phyloP scores from a whole-genome alignment of 2,888 invertebrate genomes.

The Rotaria macrura region DNA sequence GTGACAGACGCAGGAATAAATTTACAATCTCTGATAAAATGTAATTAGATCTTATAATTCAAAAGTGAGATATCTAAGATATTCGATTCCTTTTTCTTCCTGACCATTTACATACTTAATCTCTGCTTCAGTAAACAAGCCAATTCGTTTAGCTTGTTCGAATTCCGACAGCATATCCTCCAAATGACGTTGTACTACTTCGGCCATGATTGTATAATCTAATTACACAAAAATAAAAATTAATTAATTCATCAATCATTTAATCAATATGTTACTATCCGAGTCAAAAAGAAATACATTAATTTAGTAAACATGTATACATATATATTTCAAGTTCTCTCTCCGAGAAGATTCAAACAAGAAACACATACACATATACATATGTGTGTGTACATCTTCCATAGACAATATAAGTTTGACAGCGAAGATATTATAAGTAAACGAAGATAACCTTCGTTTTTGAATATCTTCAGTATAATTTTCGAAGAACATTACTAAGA shows the following conservation, averaged over 20 bases:
- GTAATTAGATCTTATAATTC: too few species aligned
- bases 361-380: background rate
- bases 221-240: background rate
- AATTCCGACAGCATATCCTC: conserved; percentile 70
- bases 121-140: conserved; percentile 62
- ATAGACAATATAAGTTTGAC: background rate
- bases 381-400: background rate
- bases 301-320: background rate
- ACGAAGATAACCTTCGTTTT: background rate
- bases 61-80: too few species aligned
- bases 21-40: too few species aligned
- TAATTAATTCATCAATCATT: background rate
- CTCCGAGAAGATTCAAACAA: background rate
- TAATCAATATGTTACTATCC: background rate
- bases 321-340: background rate
- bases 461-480: background rate
- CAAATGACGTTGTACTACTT: conserved; percentile 65
- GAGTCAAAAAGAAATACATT: background rate
- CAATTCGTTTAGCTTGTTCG: conserved; percentile 65
- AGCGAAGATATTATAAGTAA: background rate
- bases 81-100: background rate
- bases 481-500: background rate
- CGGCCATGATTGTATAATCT: conserved; percentile 59
- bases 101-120: conserved; percentile 51
- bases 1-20: too few species aligned